phyloP scores from a whole-genome alignment of 1,140 invertebrate species.

The Bombus difficillimus region DNA sequence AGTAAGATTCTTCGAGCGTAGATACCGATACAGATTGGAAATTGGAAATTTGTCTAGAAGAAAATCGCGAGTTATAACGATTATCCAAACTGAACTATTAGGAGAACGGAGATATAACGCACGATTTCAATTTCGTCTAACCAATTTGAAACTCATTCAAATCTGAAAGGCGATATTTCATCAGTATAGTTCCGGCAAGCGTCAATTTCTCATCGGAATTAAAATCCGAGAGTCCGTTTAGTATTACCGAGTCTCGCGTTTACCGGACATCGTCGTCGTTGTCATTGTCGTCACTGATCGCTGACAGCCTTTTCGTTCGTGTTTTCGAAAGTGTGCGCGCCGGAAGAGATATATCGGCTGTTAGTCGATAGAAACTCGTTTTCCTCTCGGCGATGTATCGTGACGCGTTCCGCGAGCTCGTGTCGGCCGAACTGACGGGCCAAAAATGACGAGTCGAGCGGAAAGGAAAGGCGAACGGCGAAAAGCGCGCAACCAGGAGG shows the following conservation, averaged over 20 bases:
- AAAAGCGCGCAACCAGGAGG: neutral
- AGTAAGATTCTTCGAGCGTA: no score
- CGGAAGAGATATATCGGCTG: neutral
- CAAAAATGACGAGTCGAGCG: constrained; percentile 57
- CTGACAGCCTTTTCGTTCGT: neutral
- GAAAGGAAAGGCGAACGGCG: constrained; percentile 44
- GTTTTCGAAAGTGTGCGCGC: constrained; percentile 22
- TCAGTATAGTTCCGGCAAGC: neutral
- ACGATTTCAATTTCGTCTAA: neutral
- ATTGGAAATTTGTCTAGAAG: no score
- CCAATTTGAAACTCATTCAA: no score
- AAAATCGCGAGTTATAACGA: neutral
- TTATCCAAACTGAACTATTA: neutral
- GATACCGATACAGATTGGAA: no score
- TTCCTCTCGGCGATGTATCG: constrained; percentile 12
- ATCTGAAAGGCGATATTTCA: neutral
- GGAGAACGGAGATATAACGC: neutral
- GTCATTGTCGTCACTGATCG: neutral
- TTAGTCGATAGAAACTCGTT: constrained; percentile 41
- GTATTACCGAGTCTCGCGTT: neutral
- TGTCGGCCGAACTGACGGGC: constrained; percentile 46
- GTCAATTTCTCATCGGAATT: constrained; percentile 1
- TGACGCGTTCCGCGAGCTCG: constrained; percentile 5
- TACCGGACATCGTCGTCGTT: neutral
- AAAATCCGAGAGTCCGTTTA: neutral